phyloP scores from a whole-genome alignment of 1,140 invertebrate species.

The Neodiprion fabricii region DNA sequence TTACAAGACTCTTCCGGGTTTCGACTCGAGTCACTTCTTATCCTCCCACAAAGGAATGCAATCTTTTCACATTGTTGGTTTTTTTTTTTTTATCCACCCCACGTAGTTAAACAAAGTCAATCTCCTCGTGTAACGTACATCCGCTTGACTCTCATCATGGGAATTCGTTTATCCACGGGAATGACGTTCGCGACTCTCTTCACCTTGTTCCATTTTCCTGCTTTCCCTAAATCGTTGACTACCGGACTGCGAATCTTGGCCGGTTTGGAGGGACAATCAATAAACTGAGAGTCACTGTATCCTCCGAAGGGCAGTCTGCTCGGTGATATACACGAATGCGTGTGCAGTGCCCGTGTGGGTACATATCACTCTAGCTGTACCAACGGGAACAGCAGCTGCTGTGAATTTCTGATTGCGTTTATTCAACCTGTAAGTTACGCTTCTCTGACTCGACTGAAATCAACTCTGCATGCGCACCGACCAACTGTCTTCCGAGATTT shows the following conservation, averaged over 20 bases:
- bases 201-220: no score
- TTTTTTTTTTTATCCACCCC: neutral
- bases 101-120: neutral
- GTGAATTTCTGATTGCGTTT: slow-evolving; percentile 7
- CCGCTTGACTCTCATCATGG: neutral
- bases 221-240: no score
- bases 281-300: slow-evolving; percentile 4
- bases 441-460: neutral
- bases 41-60: neutral
- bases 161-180: neutral
- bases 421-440: slow-evolving; percentile 5
- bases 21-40: neutral
- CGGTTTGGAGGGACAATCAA: neutral
- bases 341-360: neutral
- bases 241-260: no score
- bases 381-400: slow-evolving; percentile 3
- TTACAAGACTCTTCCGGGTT: neutral
- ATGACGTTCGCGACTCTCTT: no score
- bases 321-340: neutral
- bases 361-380: neutral
- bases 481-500: no score
- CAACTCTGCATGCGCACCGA: neutral
- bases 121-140: neutral
- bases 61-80: neutral
- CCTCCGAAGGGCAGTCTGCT: neutral